Evolutionary conservation across 37 sponge, comb jelly and placozoan species (phyloP), one percentile per base, ranked within the genome.

Genomic region (Agelas oroides): DNA sequence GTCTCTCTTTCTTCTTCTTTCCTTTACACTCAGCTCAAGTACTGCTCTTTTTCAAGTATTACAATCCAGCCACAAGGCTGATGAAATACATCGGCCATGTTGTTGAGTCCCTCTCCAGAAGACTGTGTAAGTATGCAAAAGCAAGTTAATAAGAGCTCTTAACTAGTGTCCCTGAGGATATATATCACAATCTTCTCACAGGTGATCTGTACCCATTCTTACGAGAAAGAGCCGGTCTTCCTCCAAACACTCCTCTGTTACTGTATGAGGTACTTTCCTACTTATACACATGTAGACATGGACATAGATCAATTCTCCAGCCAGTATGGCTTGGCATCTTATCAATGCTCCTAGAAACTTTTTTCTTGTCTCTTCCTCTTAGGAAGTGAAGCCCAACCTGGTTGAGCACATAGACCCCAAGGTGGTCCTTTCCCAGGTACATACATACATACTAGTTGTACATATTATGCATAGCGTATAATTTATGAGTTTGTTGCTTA

Each of bases 31-130:
- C 31, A 90, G 92, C 35, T 39, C 75, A 93, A 58, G 91, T 90
- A 37, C 87, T 97, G 59, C 79, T 97, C 16, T 97, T 97, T 69
- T 84, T 83, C 84, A 97, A 97, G 80, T 97, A 84, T 75, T 97
- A 95, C 77, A 88, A 95, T 36, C 92, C 92, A 11, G 30, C 53
- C 65, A 87, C 57, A 17, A 83, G 77, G 25, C 37, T 66, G 18
- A 62, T 93, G n/a, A 61, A 81, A 2, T 95, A 87, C 63, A 91
- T 93, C 25, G 86, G 90, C 17, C 94, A 93, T 67, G 76, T 68
- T 13, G 56, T 84, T 34, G 95, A 88, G 54, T n/a, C 40, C 32
- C 80, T 88, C 13, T 41, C 68, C 52, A 81, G 19, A 19, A 92
- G 76, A 27, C 88, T 95, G 38, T 68, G 95, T 95, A 53, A 75